Percentiles rank a stretch among this genome's conserved stretches.
Conservation (phyloP, 2,113 vertebrate genomes). For the Alouatta palliata region DNA sequence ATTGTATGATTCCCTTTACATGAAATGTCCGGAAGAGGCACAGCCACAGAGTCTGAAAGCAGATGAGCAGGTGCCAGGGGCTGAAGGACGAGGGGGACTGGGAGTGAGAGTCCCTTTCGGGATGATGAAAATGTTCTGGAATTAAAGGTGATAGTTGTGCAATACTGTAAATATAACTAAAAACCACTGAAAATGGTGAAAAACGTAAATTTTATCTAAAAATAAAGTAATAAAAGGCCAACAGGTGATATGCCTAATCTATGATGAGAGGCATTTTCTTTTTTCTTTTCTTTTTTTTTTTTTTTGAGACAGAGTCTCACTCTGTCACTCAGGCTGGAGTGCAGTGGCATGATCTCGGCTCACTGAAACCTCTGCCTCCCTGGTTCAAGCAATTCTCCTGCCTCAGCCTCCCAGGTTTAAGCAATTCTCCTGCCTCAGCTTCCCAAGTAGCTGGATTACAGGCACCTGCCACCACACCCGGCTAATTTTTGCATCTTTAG, state of each 20-base stretch:
- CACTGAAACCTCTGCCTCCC: not conserved
- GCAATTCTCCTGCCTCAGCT: not conserved
- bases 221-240: not conserved
- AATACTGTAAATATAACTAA: not conserved
- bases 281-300: no score
- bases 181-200: not conserved
- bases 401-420: not conserved
- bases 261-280: no score
- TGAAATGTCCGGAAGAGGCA: not conserved
- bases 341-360: not conserved
- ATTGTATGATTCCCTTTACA: not conserved
- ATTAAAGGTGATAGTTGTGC: not conserved
- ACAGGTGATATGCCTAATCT: no score
- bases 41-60: no score
- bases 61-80: not conserved
- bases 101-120: not conserved
- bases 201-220: not conserved
- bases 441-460: not conserved
- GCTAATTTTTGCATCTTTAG: no score
- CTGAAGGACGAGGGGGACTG: rapidly evolving
- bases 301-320: not conserved
- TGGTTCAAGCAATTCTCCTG: not conserved
- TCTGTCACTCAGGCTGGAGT: not conserved
- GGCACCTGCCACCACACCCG: no score
- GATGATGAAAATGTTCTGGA: not conserved